Conservation (phyloP, 1,140 invertebrate species). For the Drosophila tropicalis region DNA sequence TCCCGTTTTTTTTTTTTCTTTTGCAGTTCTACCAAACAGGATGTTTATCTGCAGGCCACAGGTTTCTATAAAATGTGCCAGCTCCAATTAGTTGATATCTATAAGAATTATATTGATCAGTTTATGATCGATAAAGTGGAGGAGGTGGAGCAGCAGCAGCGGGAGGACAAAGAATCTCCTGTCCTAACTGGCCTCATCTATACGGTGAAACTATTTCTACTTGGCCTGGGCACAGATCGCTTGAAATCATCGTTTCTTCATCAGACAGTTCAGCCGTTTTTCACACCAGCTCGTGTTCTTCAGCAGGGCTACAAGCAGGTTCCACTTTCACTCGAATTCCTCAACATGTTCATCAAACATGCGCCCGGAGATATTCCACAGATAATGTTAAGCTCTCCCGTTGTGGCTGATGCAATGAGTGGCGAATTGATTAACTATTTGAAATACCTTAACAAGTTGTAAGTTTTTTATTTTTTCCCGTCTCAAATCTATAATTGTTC, state of each 20-base stretch:
- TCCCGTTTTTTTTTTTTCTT: neutral
- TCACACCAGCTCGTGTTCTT: conserved; percentile 63
- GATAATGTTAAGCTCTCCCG: conserved; percentile 74
- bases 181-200: conserved; percentile 73
- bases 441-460: conserved; percentile 68
- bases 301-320: conserved; percentile 74
- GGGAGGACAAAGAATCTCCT: conserved; percentile 40
- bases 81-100: conserved; percentile 73
- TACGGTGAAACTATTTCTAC: conserved; percentile 72
- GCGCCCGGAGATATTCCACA: conserved; percentile 65
- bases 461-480: conserved; percentile 26
- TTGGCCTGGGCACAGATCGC: conserved; percentile 72
- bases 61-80: conserved; percentile 82
- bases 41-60: conserved; percentile 76
- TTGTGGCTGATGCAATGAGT: conserved; percentile 78
- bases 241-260: conserved; percentile 67
- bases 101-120: conserved; percentile 65
- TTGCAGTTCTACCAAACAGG: conserved; percentile 67
- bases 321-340: conserved; percentile 72
- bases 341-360: conserved; percentile 79
- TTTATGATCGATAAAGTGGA: conserved; percentile 36
- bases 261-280: conserved; percentile 67
- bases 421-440: conserved; percentile 77
- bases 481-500: neutral
- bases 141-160: conserved; percentile 18